These are phyloP conservation scores for Monochamus alternatus DNA, from an alignment of 2,888 invertebrate genomes.

Conservation along the genomic window DNA sequence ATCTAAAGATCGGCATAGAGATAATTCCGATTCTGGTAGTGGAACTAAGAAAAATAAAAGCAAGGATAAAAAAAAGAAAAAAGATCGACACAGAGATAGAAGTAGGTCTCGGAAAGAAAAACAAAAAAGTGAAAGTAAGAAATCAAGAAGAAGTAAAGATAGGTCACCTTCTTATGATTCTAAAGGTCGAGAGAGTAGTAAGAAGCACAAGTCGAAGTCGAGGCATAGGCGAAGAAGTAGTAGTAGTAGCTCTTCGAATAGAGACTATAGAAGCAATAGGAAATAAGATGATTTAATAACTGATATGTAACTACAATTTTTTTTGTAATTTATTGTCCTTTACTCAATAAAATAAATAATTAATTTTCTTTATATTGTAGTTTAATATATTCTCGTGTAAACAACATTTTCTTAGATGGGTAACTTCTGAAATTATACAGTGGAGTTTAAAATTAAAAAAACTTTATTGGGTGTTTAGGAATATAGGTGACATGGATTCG, in stretches of 20 bases:
- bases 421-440: no score
- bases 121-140: constrained; percentile 20
- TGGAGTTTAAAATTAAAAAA: no score
- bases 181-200: constrained; percentile 23
- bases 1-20: constrained; percentile 39
- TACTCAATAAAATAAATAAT: no score
- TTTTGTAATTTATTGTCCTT: no score
- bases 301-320: not conserved
- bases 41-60: constrained; percentile 22
- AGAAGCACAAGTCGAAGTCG: constrained; percentile 28
- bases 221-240: constrained; percentile 46
- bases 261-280: constrained; percentile 43
- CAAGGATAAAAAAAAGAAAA: constrained; percentile 25
- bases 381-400: no score
- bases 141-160: not conserved
- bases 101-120: constrained; percentile 11
- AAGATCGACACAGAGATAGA: constrained; percentile 1
- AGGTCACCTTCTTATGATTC: not conserved
- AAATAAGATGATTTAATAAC: constrained; percentile 24
- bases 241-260: constrained; percentile 42
- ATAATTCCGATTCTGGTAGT: not conserved
- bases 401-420: no score
- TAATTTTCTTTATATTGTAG: not conserved
- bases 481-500: no score
- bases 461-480: no score